Evolutionary conservation across 2,888 invertebrate genomes (phyloP).

Genomic region (Folsomia manolachei): DNA sequence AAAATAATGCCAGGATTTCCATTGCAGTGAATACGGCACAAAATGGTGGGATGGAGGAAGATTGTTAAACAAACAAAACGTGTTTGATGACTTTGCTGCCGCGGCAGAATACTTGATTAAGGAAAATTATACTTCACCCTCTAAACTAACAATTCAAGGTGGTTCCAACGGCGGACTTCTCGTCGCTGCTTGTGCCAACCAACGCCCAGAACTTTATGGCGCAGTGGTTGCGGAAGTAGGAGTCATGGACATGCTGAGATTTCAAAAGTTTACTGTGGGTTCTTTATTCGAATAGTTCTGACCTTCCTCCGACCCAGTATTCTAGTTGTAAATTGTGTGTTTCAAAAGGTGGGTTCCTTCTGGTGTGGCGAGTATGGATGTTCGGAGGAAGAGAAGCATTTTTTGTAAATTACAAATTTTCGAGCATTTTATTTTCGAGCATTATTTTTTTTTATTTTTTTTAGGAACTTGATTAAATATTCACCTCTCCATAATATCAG

Average conservation of each 20-base stretch:
- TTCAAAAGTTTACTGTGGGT: slow-evolving; percentile 62
- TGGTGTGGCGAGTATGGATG: slow-evolving; percentile 62
- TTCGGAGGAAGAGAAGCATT: slow-evolving; percentile 58
- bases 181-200: slow-evolving; percentile 92
- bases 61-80: slow-evolving; percentile 89
- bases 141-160: slow-evolving; percentile 80
- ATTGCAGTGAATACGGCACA: slow-evolving; percentile 60
- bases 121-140: slow-evolving; percentile 71
- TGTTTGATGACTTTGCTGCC: slow-evolving; percentile 90
- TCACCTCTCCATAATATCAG: slow-evolving; percentile 61
- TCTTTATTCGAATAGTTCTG: too few relatives aligned
- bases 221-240: slow-evolving; percentile 92
- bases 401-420: too few relatives aligned
- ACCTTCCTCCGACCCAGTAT: too few relatives aligned
- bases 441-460: too few relatives aligned
- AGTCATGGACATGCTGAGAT: slow-evolving; percentile 64
- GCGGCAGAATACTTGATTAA: slow-evolving; percentile 84
- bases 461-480: slow-evolving; percentile 55
- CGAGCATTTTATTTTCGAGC: too few relatives aligned
- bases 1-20: neutral
- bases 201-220: slow-evolving; percentile 89
- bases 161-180: slow-evolving; percentile 87
- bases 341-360: too few relatives aligned
- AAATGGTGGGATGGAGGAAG: slow-evolving; percentile 94
- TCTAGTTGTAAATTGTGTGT: too few relatives aligned